phyloP scores from a whole-genome alignment of 2,113 vertebrate species.

The Hyaena hyaena region DNA sequence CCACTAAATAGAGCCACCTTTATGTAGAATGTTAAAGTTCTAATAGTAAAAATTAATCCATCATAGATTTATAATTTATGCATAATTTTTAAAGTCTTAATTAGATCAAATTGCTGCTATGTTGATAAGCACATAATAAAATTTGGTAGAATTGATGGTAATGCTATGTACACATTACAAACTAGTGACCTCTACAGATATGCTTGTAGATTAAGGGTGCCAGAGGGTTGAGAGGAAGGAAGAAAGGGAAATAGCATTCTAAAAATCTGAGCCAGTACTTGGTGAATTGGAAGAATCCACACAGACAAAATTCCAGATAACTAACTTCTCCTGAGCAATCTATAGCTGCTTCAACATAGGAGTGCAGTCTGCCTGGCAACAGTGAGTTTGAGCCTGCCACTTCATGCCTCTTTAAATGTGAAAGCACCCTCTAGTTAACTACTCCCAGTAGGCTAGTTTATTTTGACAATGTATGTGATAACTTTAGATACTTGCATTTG shows the following conservation, averaged over 20 bases:
- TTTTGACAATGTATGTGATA: not conserved
- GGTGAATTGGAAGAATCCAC: not conserved
- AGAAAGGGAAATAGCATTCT: not conserved
- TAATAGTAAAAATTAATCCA: not conserved
- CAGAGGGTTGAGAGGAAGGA: not conserved
- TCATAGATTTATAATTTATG: not conserved
- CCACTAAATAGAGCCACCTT: not conserved
- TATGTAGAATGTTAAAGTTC: not conserved
- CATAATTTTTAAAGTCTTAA: not conserved
- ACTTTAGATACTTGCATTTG: not conserved
- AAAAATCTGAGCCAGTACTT: not conserved
- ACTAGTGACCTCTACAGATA: not conserved
- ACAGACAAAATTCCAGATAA: not conserved
- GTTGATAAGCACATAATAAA: not conserved
- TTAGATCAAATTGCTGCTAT: not conserved
- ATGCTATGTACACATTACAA: not conserved
- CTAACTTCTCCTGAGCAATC: not conserved
- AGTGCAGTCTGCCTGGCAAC: not conserved
- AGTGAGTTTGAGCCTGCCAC: not conserved
- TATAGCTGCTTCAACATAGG: not conserved
- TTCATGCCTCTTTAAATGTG: not conserved
- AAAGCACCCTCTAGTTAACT: not conserved
- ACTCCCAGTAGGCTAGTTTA: fast-evolving
- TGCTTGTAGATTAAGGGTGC: not conserved
- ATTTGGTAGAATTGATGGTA: not conserved